phyloP scores from a whole-genome alignment of 2,888 invertebrate genomes.

The Tipula lateralis region DNA sequence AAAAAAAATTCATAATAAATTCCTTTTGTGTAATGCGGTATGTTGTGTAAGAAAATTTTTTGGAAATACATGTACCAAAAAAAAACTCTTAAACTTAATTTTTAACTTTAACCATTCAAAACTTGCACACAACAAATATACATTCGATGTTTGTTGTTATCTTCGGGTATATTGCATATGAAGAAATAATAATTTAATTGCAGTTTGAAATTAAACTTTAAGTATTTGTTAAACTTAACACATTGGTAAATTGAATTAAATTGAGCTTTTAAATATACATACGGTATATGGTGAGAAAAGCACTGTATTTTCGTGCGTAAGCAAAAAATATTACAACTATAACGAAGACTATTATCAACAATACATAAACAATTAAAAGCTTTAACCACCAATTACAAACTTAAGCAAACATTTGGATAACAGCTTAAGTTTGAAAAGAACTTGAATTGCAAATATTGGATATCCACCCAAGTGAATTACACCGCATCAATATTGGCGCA shows the following conservation, averaged over 20 bases:
- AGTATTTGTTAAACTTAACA: neutral
- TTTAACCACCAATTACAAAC: too few relatives aligned
- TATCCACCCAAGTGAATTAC: too few relatives aligned
- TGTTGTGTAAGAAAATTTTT: neutral
- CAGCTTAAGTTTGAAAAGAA: too few relatives aligned
- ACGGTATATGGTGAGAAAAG: too few relatives aligned
- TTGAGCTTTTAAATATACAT: too few relatives aligned
- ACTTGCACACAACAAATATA: neutral
- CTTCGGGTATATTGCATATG: neutral
- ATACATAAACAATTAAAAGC: too few relatives aligned
- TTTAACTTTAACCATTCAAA: constrained; percentile 1
- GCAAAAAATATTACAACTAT: too few relatives aligned
- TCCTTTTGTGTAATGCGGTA: neutral
- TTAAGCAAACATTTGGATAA: too few relatives aligned
- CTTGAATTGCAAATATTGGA: too few relatives aligned
- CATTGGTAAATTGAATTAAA: neutral
- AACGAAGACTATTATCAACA: too few relatives aligned
- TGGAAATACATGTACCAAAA: neutral
- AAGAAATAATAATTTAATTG: neutral
- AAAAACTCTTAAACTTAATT: neutral
- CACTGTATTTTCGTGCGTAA: too few relatives aligned
- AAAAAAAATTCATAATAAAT: neutral
- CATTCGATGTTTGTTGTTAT: neutral
- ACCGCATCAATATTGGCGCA: too few relatives aligned
- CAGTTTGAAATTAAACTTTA: neutral